Evolutionary conservation across 2,888 invertebrate species (phyloP).

Genomic region (Drosophila gaucha): DNA sequence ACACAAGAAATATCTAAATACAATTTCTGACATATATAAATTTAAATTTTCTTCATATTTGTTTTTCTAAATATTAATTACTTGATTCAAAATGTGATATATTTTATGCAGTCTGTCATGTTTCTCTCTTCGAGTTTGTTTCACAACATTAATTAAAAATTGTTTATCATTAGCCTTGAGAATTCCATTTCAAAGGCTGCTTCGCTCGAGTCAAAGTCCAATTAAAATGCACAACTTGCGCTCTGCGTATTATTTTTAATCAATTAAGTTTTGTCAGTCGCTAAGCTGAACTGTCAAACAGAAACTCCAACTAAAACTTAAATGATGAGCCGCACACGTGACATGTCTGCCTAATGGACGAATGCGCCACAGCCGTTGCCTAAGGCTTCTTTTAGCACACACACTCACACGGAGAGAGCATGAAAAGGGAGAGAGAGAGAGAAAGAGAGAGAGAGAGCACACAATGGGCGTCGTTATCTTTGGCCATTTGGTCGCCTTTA

Average conservation of each 20-base stretch:
- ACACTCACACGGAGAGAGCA: conserved; percentile 1
- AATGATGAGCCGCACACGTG: conserved; percentile 74
- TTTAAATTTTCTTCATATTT: too few species aligned
- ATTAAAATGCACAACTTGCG: conserved; percentile 60
- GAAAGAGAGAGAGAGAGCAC: background rate
- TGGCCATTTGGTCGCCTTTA: conserved; percentile 70
- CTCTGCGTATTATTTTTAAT: conserved; percentile 73
- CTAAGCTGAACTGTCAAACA: conserved; percentile 21
- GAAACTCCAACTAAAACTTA: conserved; percentile 57
- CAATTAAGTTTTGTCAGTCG: conserved; percentile 71
- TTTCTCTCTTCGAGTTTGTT: too few species aligned
- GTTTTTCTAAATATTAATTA: too few species aligned
- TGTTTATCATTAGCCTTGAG: too few species aligned
- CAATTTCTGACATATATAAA: too few species aligned
- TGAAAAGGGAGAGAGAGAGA: background rate
- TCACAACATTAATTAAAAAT: too few species aligned
- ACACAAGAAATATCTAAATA: too few species aligned
- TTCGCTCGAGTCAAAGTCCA: conserved; percentile 8
- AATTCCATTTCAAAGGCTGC: conserved; percentile 13
- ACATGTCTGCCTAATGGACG: conserved; percentile 62
- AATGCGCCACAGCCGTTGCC: conserved; percentile 1
- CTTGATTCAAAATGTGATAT: too few species aligned
- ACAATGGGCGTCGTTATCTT: conserved; percentile 58
- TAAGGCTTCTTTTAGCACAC: conserved; percentile 3
- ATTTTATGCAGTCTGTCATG: too few species aligned